Base-by-base conservation (phyloP, 2,888 invertebrate genomes). In the Parnassius orleans region DNA sequence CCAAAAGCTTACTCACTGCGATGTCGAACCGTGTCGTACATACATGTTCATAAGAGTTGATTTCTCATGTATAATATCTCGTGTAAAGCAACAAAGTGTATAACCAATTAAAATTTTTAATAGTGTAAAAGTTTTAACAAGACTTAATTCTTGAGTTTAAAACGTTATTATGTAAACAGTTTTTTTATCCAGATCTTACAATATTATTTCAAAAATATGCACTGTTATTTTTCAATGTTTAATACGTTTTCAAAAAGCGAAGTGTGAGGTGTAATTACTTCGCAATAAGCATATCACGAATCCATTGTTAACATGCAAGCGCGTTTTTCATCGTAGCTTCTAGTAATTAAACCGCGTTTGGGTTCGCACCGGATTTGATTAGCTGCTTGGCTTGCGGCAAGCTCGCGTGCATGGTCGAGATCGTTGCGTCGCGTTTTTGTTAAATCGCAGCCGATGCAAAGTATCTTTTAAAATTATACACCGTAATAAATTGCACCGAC, bases 381-480 rank as follows among this genome's bases (percentile, higher is more conserved):
- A 50, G 48, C 48, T 14, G 56, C 48, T 12, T n/a, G 52, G 10
- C 10, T 19, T 11, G 57, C 60, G 64, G 69, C 68, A 68, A 9
- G 9, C 68, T 66, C 46, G 66, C 71, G 69, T 70, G 69, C 57
- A 53, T 57, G 53, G 14, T 14, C 0, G 14, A 48, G 46, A 7
- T 12, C 12, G 46, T 46, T 46, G 46, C 46, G 41, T 33, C 52
- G 43, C 61, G 48, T 62, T 52, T 64, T 60, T 48, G 24, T 3
- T 2, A 10, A 46, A 24, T 33, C 15, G 15, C 33, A n/a, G 10
- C 53, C 43, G 42, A 48, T 41, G 48, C 43, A 5, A 47, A 58
- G 19, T 44, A n/a, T 47, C 42, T 46, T 47, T 55, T 52, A 41
- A 50, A 54, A 59, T 42, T 59, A 55, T 59, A 52, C 46, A 55